Evolutionary conservation across 2,888 invertebrate species (phyloP), one percentile per base, ranked within the genome.

Genomic region (Kryphioiulus occultus): DNA sequence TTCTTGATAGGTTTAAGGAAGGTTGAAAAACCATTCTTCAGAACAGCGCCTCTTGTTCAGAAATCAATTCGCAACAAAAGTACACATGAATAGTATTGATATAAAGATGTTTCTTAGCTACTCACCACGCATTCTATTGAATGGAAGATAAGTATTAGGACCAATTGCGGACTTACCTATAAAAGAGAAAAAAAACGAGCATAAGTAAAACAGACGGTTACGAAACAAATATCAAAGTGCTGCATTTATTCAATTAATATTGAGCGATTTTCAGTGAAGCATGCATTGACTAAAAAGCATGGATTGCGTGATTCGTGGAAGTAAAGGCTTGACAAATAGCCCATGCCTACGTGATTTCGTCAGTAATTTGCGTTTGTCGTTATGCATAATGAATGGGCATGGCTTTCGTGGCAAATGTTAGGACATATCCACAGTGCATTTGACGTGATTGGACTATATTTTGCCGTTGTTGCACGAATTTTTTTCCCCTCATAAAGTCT

Each of bases 271-370:
- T n/a, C n/a, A n/a, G 17, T 22, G 53, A 59, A 59, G 53, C n/a
- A 59, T 59, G 53, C n/a, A 47, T 47, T 47, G 47, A 17, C 68
- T 68, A 9, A 39, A 39, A 39, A 39, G 26, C n/a, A 9, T 68
- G 12, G 26, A 26, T 68, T 68, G 68, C 68, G 68, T 68, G 68
- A 68, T 68, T 26, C 26, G 12, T 68, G 68, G 12, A 68, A 68
- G 68, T 68, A 68, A 68, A 68, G 26, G 68, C 68, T 68, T 68
- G 68, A 68, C 68, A 68, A 68, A 68, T 68, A 68, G 68, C 68
- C 26, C 26, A 68, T 68, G 68, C 68, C 26, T 59, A 59, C 59
- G 59, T 59, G 19, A n/a, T 22, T 22, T 26, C 12, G 26, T 68
- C 26, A 26, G 68, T n/a, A 68, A 68, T 68, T 68, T 68, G 68